Evolutionary conservation across 2,888 invertebrate genomes (phyloP), one percentile per base, ranked within the genome.

Genomic region (Leucoptera coffeella): DNA sequence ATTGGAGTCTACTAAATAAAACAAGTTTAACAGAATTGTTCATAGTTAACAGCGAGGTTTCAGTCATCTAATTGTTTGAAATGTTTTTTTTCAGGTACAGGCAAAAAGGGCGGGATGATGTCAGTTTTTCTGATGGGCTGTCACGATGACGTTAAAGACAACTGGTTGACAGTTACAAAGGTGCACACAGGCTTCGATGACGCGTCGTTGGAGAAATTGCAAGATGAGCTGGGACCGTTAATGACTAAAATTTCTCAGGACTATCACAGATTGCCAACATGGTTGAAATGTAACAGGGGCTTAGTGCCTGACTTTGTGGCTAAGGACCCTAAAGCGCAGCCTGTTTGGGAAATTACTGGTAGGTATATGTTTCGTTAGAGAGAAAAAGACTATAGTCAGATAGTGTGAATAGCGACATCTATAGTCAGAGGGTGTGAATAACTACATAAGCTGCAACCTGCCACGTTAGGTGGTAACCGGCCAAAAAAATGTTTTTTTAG

Each of bases 61-160:
- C n/a, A n/a, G n/a, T n/a, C n/a, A n/a, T n/a, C n/a, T n/a, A n/a
- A n/a, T n/a, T n/a, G n/a, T n/a, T n/a, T n/a, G n/a, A n/a, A n/a
- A n/a, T n/a, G n/a, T n/a, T n/a, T n/a, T n/a, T n/a, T 48, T 51
- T 4, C 45, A 72, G 72, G 71, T 24, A 89, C 90, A 1, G 93
- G 93, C 3, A 86, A 82, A 41, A 88, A 87, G 56, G 90, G 93
- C 22, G 93, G 93, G 1, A 81, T 90, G 73, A 85, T 92, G 79
- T 94, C 93, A 3, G 82, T 93, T 23, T 95, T 94, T 48, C 67
- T 96, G 11, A 93, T 95, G 92, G 95, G 95, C 1, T 90, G 90
- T 40, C 77, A 80, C 30, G 86, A 95, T 54, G 67, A 67, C 4
- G 49, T 43, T 1, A 67, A 71, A 3, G 64, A 64, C 23, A 64